phyloP scores from a whole-genome alignment of 2,797 vertebrate genomes.

The Tokudaia muenninki region DNA sequence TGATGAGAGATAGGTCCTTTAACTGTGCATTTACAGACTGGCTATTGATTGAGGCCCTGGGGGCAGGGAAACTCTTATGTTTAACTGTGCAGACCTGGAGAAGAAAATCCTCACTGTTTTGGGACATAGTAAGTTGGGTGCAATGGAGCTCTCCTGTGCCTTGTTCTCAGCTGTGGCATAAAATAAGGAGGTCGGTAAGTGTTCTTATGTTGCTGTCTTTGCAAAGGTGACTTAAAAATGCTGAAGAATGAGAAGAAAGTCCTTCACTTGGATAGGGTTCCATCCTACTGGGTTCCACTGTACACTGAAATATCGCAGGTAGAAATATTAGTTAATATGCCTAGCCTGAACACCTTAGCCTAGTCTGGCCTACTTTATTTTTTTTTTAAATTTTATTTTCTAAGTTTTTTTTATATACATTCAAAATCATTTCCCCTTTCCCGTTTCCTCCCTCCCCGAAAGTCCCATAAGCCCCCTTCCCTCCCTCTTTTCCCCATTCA shows the following conservation, averaged over 20 bases:
- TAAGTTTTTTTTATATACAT: too few species aligned
- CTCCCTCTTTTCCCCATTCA: too few species aligned
- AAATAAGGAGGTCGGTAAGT: not conserved
- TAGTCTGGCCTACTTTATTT: not conserved
- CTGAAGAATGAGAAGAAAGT: not conserved
- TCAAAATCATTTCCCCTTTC: too few species aligned
- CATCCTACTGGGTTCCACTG: not conserved
- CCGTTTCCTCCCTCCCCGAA: too few species aligned
- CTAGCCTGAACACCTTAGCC: not conserved
- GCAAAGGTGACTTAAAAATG: not conserved
- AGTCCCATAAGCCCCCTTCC: too few species aligned
- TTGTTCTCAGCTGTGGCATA: not conserved
- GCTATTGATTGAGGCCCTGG: not conserved
- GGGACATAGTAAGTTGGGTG: not conserved
- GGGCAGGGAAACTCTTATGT: not conserved
- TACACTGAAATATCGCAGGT: not conserved
- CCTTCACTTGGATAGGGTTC: not conserved
- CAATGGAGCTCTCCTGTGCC: not conserved
- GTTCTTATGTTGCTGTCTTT: not conserved
- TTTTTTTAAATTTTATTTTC: too few species aligned
- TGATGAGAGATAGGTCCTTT: not conserved
- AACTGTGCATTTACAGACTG: conserved; percentile 14
- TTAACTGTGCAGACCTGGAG: not conserved
- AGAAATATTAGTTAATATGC: not conserved
- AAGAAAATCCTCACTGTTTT: not conserved